Evolutionary conservation across 92 coral and sea anemone genomes (phyloP), one percentile per base, ranked within the genome.

Genomic region (Zoanthus sansibaricus): DNA sequence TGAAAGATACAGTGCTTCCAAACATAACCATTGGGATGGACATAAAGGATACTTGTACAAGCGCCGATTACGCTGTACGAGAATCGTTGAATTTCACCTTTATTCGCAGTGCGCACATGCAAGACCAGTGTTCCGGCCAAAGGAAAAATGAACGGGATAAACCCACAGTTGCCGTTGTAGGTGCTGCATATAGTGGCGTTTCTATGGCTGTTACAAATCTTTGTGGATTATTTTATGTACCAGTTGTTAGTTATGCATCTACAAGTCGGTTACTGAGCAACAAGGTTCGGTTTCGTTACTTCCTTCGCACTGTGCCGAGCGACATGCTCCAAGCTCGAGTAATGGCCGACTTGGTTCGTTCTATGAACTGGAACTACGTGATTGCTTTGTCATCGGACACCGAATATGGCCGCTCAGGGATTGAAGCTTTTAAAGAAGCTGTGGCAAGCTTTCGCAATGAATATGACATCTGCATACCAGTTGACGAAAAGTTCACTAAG

Each of bases 121-220:
- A 89, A 21, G 88, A 77, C 51, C 85, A 93, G 9, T 95, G 98
- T 67, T 78, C 89, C 1, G 87, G 88, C 3, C 6, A 84, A 45
- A 30, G 76, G 6, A 20, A 78, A 33, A 84, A 80, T 78, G 77
- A 62, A 15, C 69, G 72, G 58, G 87, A 91, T 37, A 54, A 78
- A 8, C 79, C 79, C 30, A 95, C 95, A 71, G 91, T 94, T 2
- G 95, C 98, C 13, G 98, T 94, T 5, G 95, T 94, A 2, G 98
- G 98, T 6, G 95, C 98, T 8, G 98, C 98, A 1, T 94, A 94
- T 48, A 92, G 95, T 46, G 95, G 98, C 48, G 94, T 92, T 48
- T 94, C 98, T 47, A 94, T 92, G 98, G 98, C 98, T 48, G 98
- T 94, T 0, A 92, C 98, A 8, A 94, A 92, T 87, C 90, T 94